These are phyloP conservation scores for Betta splendens DNA, from an alignment of 2,797 vertebrate species.

Conservation along the genomic window DNA sequence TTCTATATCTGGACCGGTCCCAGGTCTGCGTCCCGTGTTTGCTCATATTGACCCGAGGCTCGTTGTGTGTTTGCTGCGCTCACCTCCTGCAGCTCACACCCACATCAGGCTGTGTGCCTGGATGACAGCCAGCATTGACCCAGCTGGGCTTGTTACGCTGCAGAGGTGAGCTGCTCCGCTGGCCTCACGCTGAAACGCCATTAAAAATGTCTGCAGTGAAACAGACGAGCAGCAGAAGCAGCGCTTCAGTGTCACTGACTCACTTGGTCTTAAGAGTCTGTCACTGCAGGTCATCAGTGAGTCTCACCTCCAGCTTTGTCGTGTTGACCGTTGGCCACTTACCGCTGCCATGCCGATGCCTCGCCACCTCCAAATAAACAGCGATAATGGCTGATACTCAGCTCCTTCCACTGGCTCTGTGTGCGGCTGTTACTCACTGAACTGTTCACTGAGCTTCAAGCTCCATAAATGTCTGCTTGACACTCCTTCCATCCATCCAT, in stretches of 20 bases:
- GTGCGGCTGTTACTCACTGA: too few species aligned
- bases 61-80: conserved; percentile 10
- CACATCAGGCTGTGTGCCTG: background rate
- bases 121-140: background rate
- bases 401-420: too few species aligned
- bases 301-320: conserved; percentile 6
- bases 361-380: conserved; percentile 44
- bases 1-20: too few species aligned
- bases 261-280: background rate
- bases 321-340: conserved; percentile 45
- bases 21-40: conserved; percentile 32
- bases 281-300: conserved; percentile 7
- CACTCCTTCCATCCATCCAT: too few species aligned
- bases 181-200: too few species aligned
- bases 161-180: background rate
- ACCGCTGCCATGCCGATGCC: conserved; percentile 34
- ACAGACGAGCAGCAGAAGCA: too few species aligned
- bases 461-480: too few species aligned
- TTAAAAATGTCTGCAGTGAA: too few species aligned
- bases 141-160: too few species aligned
- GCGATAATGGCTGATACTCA: conserved; percentile 22
- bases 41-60: conserved; percentile 40
- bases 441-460: too few species aligned
- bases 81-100: conserved; percentile 4
- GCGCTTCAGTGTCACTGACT: too few species aligned